A percentile compares a stretch with the other conserved stretches of the same genome.
Evolutionary conservation across 2,797 vertebrate genomes (phyloP).

Genomic region (Microctenopoma stevenorrisi): DNA sequence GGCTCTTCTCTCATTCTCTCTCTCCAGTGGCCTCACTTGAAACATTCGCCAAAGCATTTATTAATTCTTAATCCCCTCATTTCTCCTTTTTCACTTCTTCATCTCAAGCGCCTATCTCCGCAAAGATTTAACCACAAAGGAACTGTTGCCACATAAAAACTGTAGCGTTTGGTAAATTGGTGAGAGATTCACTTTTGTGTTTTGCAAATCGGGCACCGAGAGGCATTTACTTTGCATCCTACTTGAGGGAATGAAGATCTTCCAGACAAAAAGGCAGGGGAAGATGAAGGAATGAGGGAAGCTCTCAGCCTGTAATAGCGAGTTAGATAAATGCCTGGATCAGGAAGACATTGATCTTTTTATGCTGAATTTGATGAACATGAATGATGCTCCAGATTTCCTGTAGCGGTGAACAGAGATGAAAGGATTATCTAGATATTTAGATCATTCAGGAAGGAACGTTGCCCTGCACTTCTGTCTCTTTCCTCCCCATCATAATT

Average conservation of each 20-base stretch:
- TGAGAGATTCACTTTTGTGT: constrained; percentile 63
- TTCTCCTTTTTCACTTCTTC: constrained; percentile 23
- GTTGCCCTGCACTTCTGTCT: constrained; percentile 66
- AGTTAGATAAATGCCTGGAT: constrained; percentile 62
- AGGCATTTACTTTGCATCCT: constrained; percentile 67
- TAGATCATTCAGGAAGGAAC: constrained; percentile 69
- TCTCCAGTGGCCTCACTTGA: constrained; percentile 42
- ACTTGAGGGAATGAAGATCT: constrained; percentile 66
- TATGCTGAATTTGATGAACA: constrained; percentile 70
- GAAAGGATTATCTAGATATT: constrained; percentile 77
- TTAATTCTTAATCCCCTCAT: constrained; percentile 59
- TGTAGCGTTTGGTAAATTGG: constrained; percentile 54
- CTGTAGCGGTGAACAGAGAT: constrained; percentile 72
- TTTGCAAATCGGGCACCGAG: constrained; percentile 48
- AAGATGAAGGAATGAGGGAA: constrained; percentile 69
- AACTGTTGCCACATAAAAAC: constrained; percentile 63
- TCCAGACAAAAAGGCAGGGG: constrained; percentile 50
- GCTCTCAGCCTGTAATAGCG: constrained; percentile 48
- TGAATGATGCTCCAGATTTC: constrained; percentile 75
- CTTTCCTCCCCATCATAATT: constrained; percentile 78
- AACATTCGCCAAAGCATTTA: constrained; percentile 51
- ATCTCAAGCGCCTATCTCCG: constrained; percentile 35
- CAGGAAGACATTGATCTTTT: constrained; percentile 63
- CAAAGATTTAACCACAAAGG: constrained; percentile 43
- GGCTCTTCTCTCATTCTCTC: constrained; percentile 9